A percentile compares a stretch with the other conserved stretches of the same genome.
Conservation (phyloP, 2,113 vertebrate species). For the Amazona vittata region DNA sequence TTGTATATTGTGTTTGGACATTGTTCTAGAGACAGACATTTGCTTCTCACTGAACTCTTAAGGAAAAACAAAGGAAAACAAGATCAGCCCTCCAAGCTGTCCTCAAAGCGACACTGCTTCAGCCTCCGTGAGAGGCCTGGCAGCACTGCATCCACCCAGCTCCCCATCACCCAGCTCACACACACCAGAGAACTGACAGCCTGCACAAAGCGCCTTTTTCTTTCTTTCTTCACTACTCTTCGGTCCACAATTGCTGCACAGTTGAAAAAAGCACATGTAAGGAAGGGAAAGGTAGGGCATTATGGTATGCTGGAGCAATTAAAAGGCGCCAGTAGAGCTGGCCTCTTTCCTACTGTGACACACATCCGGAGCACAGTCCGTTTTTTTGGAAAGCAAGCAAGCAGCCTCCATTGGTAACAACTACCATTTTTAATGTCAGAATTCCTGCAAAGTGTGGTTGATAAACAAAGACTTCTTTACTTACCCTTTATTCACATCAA, state of each 20-base stretch:
- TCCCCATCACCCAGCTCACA: neutral
- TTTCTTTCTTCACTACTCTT: neutral
- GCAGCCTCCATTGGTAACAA: neutral
- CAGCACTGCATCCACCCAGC: neutral
- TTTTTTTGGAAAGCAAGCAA: neutral
- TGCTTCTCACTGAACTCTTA: neutral
- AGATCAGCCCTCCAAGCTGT: neutral
- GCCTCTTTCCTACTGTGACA: neutral
- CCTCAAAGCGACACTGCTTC: neutral
- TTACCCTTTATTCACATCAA: neutral
- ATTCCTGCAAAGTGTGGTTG: neutral
- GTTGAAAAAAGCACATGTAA: neutral
- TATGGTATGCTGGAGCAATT: neutral
- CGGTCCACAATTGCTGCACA: neutral
- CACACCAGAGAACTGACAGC: neutral
- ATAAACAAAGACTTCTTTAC: neutral
- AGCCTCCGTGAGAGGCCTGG: neutral
- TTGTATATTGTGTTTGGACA: accelerated
- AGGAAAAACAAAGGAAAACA: neutral
- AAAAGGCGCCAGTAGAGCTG: neutral
- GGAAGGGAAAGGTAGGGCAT: neutral
- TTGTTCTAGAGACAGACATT: neutral
- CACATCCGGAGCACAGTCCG: neutral
- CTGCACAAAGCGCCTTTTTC: neutral
- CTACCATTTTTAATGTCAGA: neutral